Conservation (phyloP, 2,888 invertebrate species). For the Drosophila robusta region DNA sequence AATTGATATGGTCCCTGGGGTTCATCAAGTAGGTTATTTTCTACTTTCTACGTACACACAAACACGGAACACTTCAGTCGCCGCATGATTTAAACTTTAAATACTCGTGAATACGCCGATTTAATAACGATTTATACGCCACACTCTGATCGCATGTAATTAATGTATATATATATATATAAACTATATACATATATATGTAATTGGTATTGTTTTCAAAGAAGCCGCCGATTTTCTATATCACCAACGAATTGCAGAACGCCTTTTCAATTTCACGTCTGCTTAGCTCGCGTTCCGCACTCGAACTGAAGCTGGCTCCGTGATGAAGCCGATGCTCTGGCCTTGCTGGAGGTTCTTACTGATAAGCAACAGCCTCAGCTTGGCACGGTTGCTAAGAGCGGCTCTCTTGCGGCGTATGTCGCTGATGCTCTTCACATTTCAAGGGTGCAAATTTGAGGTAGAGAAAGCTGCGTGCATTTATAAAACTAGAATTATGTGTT, state of each 20-base stretch:
- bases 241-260: conserved; percentile 40
- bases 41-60: conserved; percentile 81
- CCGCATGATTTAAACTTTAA: conserved; percentile 57
- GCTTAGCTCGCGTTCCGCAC: conserved; percentile 70
- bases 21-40: conserved; percentile 68
- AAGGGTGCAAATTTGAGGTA: background rate
- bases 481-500: conserved; percentile 44
- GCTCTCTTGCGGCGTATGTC: conserved; percentile 23
- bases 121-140: conserved; percentile 27
- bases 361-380: conserved; percentile 56
- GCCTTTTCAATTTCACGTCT: conserved; percentile 52
- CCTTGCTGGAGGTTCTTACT: conserved; percentile 67
- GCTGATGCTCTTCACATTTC: background rate
- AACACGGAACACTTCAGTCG: conserved; percentile 83
- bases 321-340: conserved; percentile 51
- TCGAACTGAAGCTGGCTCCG: conserved; percentile 71
- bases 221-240: conserved; percentile 55
- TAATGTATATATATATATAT: conserved; percentile 19
- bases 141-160: conserved; percentile 5
- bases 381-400: conserved; percentile 24
- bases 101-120: conserved; percentile 16
- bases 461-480: conserved; percentile 1
- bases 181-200: conserved; percentile 24
- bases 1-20: conserved; percentile 60
- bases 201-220: conserved; percentile 42